Base-by-base conservation (phyloP, 1,140 invertebrate species). In the Mercenaria mercenaria region DNA sequence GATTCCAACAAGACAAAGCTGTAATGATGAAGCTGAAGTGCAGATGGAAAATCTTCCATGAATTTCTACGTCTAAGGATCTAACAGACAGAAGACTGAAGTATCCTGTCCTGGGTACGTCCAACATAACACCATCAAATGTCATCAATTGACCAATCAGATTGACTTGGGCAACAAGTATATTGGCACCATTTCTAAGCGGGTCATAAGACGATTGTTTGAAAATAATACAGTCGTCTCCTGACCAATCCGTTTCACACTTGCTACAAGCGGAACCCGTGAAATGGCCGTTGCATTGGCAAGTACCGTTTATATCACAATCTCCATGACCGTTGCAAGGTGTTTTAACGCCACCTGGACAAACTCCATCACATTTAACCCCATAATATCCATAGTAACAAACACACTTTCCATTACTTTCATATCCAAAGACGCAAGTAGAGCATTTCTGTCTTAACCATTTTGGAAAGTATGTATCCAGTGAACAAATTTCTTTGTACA, bases 371-470 rank as follows among this genome's bases (percentile, higher is more conserved):
- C 93, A 93, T 8, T 77, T 43, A 20, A 23, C n/a, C 11, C 93
- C 93, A 83, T 91, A 93, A 83, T 90, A 93, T 6, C 93, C 93
- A 64, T 72, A 69, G 37, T 89, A 87, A 67, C 93, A 93, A 11
- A 88, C 20, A 67, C 93, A 93, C 29, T 47, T 69, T 34, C 52
- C 82, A 23, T 59, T 32, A n/a, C 77, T 56, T 26, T 88, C 18
- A 34, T 74, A 84, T 1, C 93, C 93, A 88, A 93, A 93, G 3
- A 47, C n/a, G 56, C 93, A 93, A 37, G 61, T 64, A 4, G 64
- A 76, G 59, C 93, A 93, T 50, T 88, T 83, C 41, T 86, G 89
- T 18, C 59, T 43, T 20, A 93, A 52, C 93, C 93, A 93, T 26
- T 41, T 18, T 41, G 91, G 92, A 0, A 18, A 29, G 13, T 56